These are phyloP conservation scores for Microvelia longipes DNA, from an alignment of 1,140 invertebrate genomes.

Conservation along the genomic window DNA sequence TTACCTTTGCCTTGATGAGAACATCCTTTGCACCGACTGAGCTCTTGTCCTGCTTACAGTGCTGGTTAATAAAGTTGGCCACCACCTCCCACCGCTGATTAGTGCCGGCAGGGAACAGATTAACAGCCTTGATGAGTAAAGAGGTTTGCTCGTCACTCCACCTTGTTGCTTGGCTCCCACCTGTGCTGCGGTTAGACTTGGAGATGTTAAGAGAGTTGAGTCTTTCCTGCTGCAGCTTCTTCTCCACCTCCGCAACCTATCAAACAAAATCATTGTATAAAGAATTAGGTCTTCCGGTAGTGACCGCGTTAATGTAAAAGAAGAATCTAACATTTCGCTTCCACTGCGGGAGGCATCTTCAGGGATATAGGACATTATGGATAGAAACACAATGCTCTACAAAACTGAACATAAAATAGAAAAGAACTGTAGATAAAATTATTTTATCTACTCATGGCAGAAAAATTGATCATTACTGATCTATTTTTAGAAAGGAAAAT, in stretches of 20 bases:
- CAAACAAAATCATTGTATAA: too few relatives aligned
- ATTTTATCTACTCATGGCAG: too few relatives aligned
- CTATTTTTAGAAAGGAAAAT: too few relatives aligned
- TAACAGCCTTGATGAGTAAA: constrained; percentile 86
- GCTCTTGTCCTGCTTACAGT: constrained; percentile 38
- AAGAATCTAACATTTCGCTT: too few relatives aligned
- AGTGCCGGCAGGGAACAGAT: constrained; percentile 90
- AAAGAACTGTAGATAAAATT: too few relatives aligned
- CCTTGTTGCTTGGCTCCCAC: constrained; percentile 28
- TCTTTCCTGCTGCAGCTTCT: constrained; percentile 61
- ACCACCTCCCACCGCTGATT: constrained; percentile 92
- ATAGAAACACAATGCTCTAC: too few relatives aligned
- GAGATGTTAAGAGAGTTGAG: constrained; percentile 30
- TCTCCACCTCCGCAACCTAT: constrained; percentile 39
- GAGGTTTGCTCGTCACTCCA: constrained; percentile 75
- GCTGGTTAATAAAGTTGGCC: constrained; percentile 89
- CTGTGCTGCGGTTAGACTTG: constrained; percentile 26
- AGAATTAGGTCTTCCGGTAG: too few relatives aligned
- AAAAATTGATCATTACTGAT: too few relatives aligned
- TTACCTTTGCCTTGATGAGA: constrained; percentile 73
- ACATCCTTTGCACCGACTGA: constrained; percentile 74
- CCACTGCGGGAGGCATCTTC: too few relatives aligned
- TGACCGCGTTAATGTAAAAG: too few relatives aligned
- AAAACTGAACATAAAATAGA: too few relatives aligned
- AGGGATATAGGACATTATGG: too few relatives aligned